Base-by-base conservation (phyloP, 2,888 invertebrate genomes). In the Caenorhabditis zanzibari region DNA sequence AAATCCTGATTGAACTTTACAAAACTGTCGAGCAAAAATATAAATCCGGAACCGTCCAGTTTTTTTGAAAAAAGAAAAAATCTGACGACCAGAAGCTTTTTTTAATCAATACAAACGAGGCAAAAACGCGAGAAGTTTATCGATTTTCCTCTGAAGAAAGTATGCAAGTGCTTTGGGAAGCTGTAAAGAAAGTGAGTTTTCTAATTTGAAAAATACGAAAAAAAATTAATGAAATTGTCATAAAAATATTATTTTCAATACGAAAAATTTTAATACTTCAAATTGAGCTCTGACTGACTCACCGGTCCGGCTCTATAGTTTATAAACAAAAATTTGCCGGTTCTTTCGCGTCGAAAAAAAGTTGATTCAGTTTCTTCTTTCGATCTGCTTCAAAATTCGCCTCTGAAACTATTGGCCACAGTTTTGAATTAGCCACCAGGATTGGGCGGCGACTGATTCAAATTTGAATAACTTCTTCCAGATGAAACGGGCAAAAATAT, bases 101-200 rank as follows among this genome's bases (percentile, higher is more conserved):
- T 28, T 22, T 19, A 68, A 24, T 19, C 44, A 38, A 22, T 12
- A 44, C 12, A 52, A 38, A 28, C 35, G 52, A 59, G 49, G 44
- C 16, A 41, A 14, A 26, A 28, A 47, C n/a, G 24, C 59, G 19
- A 35, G 59, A 59, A 59, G 22, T 9, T 61, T 73, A 73, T 73
- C 52, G 73, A 73, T 73, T 72, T 41, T 72, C 32, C n/a, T 47
- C 28, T n/a, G 47, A 35, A 47, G 49, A 16, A 72, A 47, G 2
- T 2, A 22, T n/a, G 32, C 3, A n/a, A 32, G 7, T 9, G 16
- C 16, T 32, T 2, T 24, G 9, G 7, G 6, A 32, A 59, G 41
- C 38, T 38, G 38, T 12, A 16, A 16, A 58, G 47, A 49, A n/a
- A 32, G 72, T 72, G 24, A 72, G 72, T 72, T 47, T 72, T 72